Evolutionary conservation across 2,888 invertebrate genomes (phyloP).

Genomic region (Blastobasis lacticolella): DNA sequence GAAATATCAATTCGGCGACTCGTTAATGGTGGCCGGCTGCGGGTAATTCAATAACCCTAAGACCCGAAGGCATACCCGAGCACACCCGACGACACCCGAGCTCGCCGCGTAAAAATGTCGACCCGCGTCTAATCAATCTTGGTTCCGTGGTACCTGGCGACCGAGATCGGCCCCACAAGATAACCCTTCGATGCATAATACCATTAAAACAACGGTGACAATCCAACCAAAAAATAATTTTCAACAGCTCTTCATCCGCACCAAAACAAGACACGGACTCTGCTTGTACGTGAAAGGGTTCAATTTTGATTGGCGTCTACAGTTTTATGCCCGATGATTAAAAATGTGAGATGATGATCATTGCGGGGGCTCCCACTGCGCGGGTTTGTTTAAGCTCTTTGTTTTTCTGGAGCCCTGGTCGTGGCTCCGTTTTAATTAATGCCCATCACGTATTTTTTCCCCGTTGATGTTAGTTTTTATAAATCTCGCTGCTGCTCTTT

Average conservation of each 20-base stretch:
- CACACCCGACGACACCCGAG: conserved; percentile 57
- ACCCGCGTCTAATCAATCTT: conserved; percentile 67
- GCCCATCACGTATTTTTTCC: conserved; percentile 73
- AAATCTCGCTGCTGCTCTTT: conserved; percentile 38
- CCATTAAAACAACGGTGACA: conserved; percentile 75
- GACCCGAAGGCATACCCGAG: conserved; percentile 26
- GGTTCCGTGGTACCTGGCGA: conserved; percentile 49
- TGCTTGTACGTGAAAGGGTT: conserved; percentile 25
- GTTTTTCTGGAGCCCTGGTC: conserved; percentile 69
- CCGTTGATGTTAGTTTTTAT: background rate
- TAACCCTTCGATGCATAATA: conserved; percentile 73
- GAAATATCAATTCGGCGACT: conserved; percentile 25
- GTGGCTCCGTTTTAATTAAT: conserved; percentile 75
- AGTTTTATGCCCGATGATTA: conserved; percentile 62
- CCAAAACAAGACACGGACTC: no score
- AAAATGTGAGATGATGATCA: conserved; percentile 73
- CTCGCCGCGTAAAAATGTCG: conserved; percentile 65
- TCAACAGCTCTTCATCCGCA: conserved; percentile 50
- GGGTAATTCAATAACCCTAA: conserved; percentile 63
- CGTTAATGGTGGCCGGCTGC: conserved; percentile 40
- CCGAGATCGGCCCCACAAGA: conserved; percentile 61
- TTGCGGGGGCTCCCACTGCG: conserved; percentile 70
- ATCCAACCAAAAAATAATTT: conserved; percentile 69
- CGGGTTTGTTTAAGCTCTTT: conserved; percentile 70
- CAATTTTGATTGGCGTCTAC: conserved; percentile 33